Evolutionary conservation across 2,888 invertebrate species (phyloP).

Genomic region (Phalera bucephala): DNA sequence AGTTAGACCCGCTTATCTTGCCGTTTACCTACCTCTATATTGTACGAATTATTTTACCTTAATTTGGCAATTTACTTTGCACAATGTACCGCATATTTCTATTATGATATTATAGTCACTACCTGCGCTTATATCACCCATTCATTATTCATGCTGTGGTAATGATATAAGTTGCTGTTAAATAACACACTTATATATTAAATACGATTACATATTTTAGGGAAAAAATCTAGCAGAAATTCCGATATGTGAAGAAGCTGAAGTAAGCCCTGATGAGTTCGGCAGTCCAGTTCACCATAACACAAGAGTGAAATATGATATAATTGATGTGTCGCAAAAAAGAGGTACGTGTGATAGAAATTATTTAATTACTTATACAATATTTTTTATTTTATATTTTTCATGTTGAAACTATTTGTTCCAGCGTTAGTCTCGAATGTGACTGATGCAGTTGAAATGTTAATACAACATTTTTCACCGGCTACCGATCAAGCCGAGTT

Average conservation of each 20-base stretch:
- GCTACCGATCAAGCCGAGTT: conserved; percentile 85
- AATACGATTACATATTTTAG: conserved; percentile 46
- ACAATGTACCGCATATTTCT: conserved; percentile 7
- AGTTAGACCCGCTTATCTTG: conserved; percentile 2
- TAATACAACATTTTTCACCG: conserved; percentile 87
- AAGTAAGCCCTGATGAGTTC: conserved; percentile 84
- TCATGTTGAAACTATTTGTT: conserved; percentile 28
- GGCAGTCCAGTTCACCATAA: conserved; percentile 76
- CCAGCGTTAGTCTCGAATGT: conserved; percentile 88
- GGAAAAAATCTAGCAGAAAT: conserved; percentile 84
- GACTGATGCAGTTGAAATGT: conserved; percentile 88
- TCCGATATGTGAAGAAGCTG: conserved; percentile 86
- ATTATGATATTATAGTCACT: conserved; percentile 15
- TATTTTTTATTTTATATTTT: neutral
- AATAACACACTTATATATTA: conserved; percentile 2
- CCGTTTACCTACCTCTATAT: conserved; percentile 1
- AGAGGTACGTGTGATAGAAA: conserved; percentile 58
- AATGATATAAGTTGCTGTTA: conserved; percentile 6
- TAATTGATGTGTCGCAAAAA: conserved; percentile 84
- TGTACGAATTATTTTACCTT: conserved; percentile 6
- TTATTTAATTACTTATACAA: neutral
- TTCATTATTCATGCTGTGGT: conserved; percentile 23
- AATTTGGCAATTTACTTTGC: conserved; percentile 22
- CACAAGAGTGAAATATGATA: conserved; percentile 67
- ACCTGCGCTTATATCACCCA: conserved; percentile 28